These are phyloP conservation scores for Lysandra bellargus DNA, from an alignment of 2,888 invertebrate genomes.

Conservation along the genomic window DNA sequence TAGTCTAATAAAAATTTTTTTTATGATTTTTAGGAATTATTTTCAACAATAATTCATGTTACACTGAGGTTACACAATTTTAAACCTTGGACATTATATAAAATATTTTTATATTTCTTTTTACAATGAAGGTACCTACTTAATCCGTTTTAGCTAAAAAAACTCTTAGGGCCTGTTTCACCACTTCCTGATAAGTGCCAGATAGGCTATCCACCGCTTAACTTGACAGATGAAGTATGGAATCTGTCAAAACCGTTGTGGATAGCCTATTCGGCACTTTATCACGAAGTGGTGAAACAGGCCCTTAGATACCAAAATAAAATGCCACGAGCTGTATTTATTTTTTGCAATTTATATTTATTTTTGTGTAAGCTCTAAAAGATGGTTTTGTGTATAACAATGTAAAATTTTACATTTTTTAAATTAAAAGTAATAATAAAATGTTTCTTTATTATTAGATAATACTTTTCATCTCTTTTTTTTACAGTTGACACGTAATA, in stretches of 20 bases:
- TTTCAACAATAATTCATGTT: neutral
- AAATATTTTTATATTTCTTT: neutral
- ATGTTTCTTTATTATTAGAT: neutral
- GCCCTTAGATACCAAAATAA: neutral
- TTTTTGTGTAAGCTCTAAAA: neutral
- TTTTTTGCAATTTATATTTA: neutral
- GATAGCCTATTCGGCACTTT: no score
- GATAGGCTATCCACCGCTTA: no score
- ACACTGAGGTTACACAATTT: no score
- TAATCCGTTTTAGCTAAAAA: neutral
- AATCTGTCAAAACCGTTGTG: no score
- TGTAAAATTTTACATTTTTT: slow-evolving; percentile 26
- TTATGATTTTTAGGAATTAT: neutral
- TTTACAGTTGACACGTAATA: no score
- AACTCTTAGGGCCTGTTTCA: no score
- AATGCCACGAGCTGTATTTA: neutral
- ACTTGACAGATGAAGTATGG: no score
- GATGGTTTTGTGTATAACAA: neutral
- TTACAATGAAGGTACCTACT: neutral
- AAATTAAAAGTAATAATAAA: neutral
- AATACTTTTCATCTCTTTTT: neutral
- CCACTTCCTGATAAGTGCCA: no score
- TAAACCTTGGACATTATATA: no score
- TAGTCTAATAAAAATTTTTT: neutral
- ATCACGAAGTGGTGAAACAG: no score